These are phyloP conservation scores for Erebia palarica DNA, from an alignment of 2,888 invertebrate genomes.

Conservation along the genomic window DNA sequence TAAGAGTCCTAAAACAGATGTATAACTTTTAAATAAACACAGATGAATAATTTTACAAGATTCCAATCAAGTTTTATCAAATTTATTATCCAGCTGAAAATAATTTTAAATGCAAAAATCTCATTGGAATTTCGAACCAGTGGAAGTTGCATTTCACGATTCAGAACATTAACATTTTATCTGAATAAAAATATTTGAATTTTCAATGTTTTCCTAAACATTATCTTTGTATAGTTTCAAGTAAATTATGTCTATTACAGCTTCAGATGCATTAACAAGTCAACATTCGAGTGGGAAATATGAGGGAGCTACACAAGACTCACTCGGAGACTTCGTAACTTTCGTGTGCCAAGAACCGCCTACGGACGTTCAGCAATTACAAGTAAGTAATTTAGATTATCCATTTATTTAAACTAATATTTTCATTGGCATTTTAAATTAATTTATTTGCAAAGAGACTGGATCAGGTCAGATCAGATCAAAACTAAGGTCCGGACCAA, in stretches of 20 bases:
- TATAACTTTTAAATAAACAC: no score
- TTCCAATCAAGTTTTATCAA: no score
- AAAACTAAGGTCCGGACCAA: no score
- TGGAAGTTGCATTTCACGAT: no score
- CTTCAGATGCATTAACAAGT: slow-evolving; percentile 63
- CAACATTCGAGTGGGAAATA: slow-evolving; percentile 85
- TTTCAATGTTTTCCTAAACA: neutral
- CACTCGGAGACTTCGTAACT: slow-evolving; percentile 97
- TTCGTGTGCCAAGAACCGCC: slow-evolving; percentile 98
- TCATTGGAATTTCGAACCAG: no score
- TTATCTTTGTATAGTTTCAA: neutral
- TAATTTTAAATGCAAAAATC: no score
- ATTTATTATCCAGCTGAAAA: no score
- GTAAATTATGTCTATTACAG: slow-evolving; percentile 41
- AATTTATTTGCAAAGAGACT: neutral
- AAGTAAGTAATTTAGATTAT: slow-evolving; percentile 79
- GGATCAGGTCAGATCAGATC: no score
- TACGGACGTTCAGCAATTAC: slow-evolving; percentile 87
- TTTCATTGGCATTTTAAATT: neutral
- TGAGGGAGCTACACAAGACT: slow-evolving; percentile 88
- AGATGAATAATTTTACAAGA: no score
- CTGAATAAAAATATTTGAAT: no score
- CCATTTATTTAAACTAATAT: neutral
- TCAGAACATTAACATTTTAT: no score
- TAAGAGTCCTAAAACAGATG: no score